Conservation (phyloP, 2,888 invertebrate genomes). For the Portevinia maculata region DNA sequence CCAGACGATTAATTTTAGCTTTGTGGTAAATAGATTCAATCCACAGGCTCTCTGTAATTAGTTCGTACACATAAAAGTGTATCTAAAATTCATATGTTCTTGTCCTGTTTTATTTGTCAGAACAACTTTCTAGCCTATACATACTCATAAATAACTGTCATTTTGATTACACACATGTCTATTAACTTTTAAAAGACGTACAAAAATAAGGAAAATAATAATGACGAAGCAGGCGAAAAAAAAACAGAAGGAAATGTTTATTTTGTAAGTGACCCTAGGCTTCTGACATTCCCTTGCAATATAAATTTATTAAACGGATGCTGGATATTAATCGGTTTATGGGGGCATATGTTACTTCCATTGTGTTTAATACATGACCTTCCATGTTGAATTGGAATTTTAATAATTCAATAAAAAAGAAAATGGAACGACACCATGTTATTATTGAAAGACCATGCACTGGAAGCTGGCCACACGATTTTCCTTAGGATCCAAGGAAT, state of each 20-base stretch:
- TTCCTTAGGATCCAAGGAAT: neutral
- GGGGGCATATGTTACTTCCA: conserved; percentile 24
- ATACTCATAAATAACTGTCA: conserved; percentile 54
- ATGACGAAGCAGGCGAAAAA: neutral
- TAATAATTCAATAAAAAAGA: conserved; percentile 65
- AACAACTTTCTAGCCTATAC: conserved; percentile 34
- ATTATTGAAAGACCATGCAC: conserved; percentile 31
- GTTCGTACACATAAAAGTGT: conserved; percentile 13
- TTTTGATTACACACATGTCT: conserved; percentile 46
- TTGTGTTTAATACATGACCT: conserved; percentile 47
- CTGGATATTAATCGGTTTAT: conserved; percentile 70
- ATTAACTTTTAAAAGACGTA: conserved; percentile 28
- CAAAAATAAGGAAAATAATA: conserved; percentile 40
- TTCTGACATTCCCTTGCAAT: conserved; percentile 42
- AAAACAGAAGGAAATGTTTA: conserved; percentile 33
- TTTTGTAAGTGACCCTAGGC: conserved; percentile 59
- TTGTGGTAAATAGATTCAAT: conserved; percentile 14
- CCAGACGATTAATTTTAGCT: neutral
- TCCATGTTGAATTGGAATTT: conserved; percentile 54
- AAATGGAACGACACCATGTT: too few species aligned
- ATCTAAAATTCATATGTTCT: conserved; percentile 60
- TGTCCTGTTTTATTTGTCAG: conserved; percentile 37
- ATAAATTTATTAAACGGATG: conserved; percentile 63
- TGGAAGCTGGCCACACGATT: neutral
- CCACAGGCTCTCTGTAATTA: conserved; percentile 53